These are phyloP conservation scores for Lateolabrax maculatus DNA, from an alignment of 2,797 vertebrate species.

Conservation along the genomic window DNA sequence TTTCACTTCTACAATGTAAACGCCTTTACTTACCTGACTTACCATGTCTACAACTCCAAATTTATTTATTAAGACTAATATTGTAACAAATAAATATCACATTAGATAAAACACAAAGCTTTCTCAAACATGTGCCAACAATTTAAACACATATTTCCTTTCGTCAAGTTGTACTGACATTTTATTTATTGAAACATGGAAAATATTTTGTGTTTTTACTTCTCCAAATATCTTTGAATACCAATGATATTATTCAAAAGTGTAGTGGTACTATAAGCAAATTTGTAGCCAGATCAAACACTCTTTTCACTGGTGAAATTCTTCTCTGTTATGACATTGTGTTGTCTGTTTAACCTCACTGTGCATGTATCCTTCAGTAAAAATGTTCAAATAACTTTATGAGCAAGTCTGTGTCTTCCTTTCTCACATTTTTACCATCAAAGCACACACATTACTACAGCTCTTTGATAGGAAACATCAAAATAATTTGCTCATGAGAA, in stretches of 20 bases:
- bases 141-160: conserved; percentile 23
- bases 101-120: conserved; percentile 13
- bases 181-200: conserved; percentile 84
- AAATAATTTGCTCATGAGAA: conserved; percentile 18
- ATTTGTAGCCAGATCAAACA: conserved; percentile 47
- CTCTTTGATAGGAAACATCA: background rate
- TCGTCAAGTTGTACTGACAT: conserved; percentile 44
- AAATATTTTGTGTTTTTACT: conserved; percentile 58
- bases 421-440: conserved; percentile 33
- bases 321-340: conserved; percentile 53
- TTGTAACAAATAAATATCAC: conserved; percentile 26
- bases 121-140: conserved; percentile 22
- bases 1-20: conserved; percentile 31
- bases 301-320: conserved; percentile 86
- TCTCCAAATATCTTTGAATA: conserved; percentile 23
- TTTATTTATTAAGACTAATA: conserved; percentile 76
- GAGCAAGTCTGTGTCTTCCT: conserved; percentile 72
- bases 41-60: conserved; percentile 37
- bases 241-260: conserved; percentile 42
- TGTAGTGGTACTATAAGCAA: conserved; percentile 26
- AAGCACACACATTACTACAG: background rate
- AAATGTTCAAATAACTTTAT: conserved; percentile 63
- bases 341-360: conserved; percentile 71
- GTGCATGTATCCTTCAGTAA: conserved; percentile 83
- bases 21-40: conserved; percentile 14